Conservation (phyloP, 2,797 vertebrate species). For the Anisognathus igniventris region DNA sequence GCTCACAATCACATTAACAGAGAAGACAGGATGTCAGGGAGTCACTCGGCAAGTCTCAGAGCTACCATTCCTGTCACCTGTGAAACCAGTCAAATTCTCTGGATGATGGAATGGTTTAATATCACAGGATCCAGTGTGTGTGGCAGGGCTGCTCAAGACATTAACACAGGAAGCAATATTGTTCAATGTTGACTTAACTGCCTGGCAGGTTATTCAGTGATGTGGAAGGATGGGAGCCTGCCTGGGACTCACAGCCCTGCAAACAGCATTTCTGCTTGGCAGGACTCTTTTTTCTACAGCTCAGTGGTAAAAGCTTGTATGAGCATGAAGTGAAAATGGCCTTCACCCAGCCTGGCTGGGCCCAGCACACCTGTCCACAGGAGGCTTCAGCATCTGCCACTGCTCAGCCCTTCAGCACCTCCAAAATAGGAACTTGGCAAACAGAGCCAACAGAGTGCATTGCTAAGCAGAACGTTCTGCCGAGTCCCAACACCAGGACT, state of each 20-base stretch:
- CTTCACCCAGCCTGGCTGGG: neutral
- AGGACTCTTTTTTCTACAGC: neutral
- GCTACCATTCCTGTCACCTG: neutral
- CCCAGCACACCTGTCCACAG: conserved; percentile 16
- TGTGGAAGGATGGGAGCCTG: neutral
- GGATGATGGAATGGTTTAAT: conserved; percentile 26
- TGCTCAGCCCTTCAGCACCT: conserved; percentile 22
- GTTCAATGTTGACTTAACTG: neutral
- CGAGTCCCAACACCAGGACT: conserved; percentile 55
- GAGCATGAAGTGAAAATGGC: neutral
- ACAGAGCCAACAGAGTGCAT: conserved; percentile 18
- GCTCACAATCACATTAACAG: neutral
- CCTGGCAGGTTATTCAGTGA: neutral
- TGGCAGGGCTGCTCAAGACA: neutral
- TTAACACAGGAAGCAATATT: neutral
- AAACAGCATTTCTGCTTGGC: neutral
- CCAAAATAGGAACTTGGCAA: conserved; percentile 53
- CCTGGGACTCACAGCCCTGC: neutral
- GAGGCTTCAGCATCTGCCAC: conserved; percentile 30
- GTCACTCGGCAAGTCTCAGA: neutral
- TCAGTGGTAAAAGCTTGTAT: neutral
- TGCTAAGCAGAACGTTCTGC: conserved; percentile 66
- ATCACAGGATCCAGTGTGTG: neutral
- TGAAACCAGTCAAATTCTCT: neutral
- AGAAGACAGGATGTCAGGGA: neutral